These are phyloP conservation scores for Bagarius yarrelli DNA, from an alignment of 2,113 vertebrate species.

Conservation along the genomic window DNA sequence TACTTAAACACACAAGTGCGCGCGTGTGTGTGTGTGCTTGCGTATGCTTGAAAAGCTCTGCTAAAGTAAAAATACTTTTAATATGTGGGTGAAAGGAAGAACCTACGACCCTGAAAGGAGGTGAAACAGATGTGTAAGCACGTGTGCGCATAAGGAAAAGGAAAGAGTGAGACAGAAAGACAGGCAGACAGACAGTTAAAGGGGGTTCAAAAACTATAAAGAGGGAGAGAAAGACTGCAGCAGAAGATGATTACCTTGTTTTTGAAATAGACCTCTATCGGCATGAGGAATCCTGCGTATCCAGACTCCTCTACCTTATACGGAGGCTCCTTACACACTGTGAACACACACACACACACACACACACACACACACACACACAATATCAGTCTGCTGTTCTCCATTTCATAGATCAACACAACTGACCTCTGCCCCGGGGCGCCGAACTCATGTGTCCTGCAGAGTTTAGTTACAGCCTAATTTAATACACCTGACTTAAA, in stretches of 20 bases:
- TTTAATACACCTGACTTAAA: slow-evolving; percentile 9
- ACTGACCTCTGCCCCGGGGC: neutral
- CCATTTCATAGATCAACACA: slow-evolving; percentile 5
- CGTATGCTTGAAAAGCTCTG: neutral
- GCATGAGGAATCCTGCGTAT: slow-evolving; percentile 98
- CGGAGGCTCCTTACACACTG: slow-evolving; percentile 95
- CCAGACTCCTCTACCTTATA: slow-evolving; percentile 99
- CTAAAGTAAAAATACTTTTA: slow-evolving; percentile 7
- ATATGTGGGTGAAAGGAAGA: slow-evolving; percentile 20
- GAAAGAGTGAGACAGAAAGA: neutral
- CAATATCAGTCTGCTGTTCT: slow-evolving; percentile 15
- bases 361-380: slow-evolving; percentile 35
- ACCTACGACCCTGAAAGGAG: slow-evolving; percentile 17
- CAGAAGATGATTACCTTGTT: slow-evolving; percentile 81
- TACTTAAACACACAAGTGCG: neutral
- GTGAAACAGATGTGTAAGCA: neutral
- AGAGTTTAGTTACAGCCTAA: slow-evolving; percentile 9
- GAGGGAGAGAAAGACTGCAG: neutral
- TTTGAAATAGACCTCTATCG: slow-evolving; percentile 98
- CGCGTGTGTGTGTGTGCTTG: neutral
- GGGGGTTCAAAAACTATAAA: neutral
- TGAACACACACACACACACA: slow-evolving; percentile 9
- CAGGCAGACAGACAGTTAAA: neutral
- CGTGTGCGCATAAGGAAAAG: neutral
- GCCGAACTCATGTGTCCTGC: neutral